A percentile compares a stretch with the other conserved stretches of the same genome.
Conservation (phyloP, 2,113 vertebrate genomes). For the Macrotus californicus region DNA sequence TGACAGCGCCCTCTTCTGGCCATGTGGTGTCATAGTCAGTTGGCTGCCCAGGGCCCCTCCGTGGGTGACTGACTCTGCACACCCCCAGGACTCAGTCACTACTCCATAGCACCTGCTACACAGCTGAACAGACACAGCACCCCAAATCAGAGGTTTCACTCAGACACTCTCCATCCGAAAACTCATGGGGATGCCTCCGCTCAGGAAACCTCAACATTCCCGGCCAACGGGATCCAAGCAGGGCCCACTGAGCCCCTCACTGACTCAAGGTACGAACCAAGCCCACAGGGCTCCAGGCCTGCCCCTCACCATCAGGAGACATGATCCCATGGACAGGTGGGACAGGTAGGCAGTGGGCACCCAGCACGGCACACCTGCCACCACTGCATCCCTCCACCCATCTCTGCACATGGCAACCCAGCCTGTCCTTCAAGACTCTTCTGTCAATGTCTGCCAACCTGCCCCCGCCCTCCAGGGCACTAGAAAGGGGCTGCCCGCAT, state of each 20-base stretch:
- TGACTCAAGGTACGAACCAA: fast-evolving
- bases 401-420: not conserved
- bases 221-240: not conserved
- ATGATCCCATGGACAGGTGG: fast-evolving
- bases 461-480: not conserved
- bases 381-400: not conserved
- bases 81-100: fast-evolving
- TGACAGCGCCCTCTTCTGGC: conserved; percentile 38
- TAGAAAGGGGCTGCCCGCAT: not conserved
- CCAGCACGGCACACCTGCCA: not conserved
- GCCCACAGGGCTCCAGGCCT: not conserved
- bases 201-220: not conserved
- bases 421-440: not conserved
- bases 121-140: not conserved
- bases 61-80: fast-evolving
- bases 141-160: not conserved
- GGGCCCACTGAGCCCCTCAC: not conserved
- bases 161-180: not conserved
- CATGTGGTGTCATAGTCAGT: not conserved
- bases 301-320: not conserved
- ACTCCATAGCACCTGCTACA: no score
- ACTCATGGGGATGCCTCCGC: not conserved
- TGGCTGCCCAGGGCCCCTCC: not conserved
- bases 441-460: fast-evolving
- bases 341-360: no score